Conservation (phyloP, 2,797 vertebrate species). For the Sebastes taczanowskii region DNA sequence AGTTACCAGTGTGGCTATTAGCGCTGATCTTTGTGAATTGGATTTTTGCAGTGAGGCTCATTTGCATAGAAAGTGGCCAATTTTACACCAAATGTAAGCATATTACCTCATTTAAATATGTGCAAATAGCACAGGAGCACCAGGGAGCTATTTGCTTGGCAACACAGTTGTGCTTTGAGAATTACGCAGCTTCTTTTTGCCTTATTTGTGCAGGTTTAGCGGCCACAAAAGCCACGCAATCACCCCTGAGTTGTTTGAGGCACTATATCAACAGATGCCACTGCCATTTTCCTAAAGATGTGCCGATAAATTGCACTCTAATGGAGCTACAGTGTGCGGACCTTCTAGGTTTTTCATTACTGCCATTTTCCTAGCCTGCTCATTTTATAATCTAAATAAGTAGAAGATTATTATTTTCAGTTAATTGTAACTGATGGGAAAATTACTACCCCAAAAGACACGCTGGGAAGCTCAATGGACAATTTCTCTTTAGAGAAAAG, state of each 20-base stretch:
- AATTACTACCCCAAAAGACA: slow-evolving; percentile 26
- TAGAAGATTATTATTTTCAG: slow-evolving; percentile 32
- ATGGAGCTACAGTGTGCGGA: no score
- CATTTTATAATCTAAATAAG: slow-evolving; percentile 13
- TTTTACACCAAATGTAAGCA: neutral
- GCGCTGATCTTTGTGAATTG: neutral
- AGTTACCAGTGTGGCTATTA: neutral
- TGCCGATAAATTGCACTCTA: no score
- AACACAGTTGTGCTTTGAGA: neutral
- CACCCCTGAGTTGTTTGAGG: no score
- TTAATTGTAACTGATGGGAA: slow-evolving; percentile 38
- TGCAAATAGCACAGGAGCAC: neutral
- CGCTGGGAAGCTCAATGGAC: slow-evolving; percentile 10
- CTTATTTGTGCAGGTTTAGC: neutral
- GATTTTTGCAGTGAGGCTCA: neutral
- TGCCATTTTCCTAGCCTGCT: neutral
- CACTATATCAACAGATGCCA: no score
- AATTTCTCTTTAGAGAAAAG: slow-evolving; percentile 31
- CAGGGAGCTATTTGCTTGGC: neutral
- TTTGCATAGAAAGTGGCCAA: neutral
- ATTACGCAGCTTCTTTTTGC: neutral
- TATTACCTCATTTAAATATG: no score
- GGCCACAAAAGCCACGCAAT: neutral
- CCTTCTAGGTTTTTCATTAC: neutral
- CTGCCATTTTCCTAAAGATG: no score